Evolutionary conservation across 2,888 invertebrate species (phyloP).

Genomic region (Plagiodera versicolora): DNA sequence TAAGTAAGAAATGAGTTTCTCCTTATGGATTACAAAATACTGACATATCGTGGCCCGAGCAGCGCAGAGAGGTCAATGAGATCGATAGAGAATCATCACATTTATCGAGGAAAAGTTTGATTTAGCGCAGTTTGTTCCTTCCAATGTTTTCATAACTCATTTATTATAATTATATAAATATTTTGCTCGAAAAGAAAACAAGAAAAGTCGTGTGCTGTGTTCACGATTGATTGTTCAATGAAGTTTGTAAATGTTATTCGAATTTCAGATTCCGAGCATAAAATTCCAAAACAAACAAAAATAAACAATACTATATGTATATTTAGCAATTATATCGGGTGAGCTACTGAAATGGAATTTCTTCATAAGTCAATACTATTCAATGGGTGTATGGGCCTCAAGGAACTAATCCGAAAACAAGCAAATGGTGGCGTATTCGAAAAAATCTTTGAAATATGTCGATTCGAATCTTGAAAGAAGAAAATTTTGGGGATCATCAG

Average conservation of each 20-base stretch:
- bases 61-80: conserved; percentile 27
- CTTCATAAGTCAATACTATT: too few species aligned
- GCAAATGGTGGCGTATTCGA: too few species aligned
- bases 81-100: conserved; percentile 24
- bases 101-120: conserved; percentile 18
- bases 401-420: too few species aligned
- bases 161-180: conserved; percentile 32
- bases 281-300: neutral
- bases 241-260: conserved; percentile 23
- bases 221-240: conserved; percentile 25
- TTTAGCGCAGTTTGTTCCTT: conserved; percentile 19
- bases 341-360: too few species aligned
- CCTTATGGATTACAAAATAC: neutral
- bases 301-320: neutral
- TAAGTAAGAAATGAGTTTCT: neutral
- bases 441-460: too few species aligned
- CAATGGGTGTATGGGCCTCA: too few species aligned
- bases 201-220: neutral
- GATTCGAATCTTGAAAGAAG: too few species aligned
- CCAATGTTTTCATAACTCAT: conserved; percentile 27
- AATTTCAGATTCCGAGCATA: neutral
- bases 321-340: too few species aligned
- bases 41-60: neutral
- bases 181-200: conserved; percentile 28
- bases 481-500: too few species aligned